Evolutionary conservation across 2,113 vertebrate genomes (phyloP).

Genomic region (Petroica traversi): DNA sequence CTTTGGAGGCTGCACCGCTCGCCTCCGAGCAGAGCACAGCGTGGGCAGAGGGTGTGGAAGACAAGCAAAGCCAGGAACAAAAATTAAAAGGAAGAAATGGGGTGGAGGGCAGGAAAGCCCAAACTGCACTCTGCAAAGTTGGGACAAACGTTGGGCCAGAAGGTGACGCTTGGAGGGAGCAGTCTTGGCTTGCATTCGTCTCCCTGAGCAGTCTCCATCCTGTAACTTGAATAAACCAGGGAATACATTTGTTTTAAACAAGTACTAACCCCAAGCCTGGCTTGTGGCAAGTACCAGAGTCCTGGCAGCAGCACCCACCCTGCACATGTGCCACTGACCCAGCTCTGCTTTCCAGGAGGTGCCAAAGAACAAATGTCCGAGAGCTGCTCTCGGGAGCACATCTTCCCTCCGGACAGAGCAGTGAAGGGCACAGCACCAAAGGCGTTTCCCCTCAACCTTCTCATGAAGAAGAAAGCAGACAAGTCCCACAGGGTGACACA

Average conservation of each 20-base stretch:
- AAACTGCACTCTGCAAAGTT: neutral
- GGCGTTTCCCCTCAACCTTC: neutral
- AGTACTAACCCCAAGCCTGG: neutral
- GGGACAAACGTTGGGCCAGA: neutral
- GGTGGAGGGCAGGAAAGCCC: neutral
- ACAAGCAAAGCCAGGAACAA: neutral
- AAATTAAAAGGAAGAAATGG: neutral
- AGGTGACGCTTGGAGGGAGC: neutral
- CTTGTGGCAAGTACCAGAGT: neutral
- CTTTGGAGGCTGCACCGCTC: conserved; percentile 7
- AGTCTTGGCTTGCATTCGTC: fast-evolving
- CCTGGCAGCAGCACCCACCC: neutral
- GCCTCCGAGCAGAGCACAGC: neutral
- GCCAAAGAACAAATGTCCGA: fast-evolving
- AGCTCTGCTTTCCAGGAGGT: neutral
- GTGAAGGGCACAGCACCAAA: neutral
- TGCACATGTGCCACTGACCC: fast-evolving
- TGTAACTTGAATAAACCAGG: neutral
- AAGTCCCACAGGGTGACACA: fast-evolving
- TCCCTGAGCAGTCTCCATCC: neutral
- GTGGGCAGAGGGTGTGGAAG: neutral
- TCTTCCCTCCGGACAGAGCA: neutral
- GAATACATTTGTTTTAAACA: neutral
- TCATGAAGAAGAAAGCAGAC: neutral
- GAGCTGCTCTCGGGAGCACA: neutral